Base-by-base conservation (phyloP, 2,797 vertebrate species). In the Liparis tanakae region DNA sequence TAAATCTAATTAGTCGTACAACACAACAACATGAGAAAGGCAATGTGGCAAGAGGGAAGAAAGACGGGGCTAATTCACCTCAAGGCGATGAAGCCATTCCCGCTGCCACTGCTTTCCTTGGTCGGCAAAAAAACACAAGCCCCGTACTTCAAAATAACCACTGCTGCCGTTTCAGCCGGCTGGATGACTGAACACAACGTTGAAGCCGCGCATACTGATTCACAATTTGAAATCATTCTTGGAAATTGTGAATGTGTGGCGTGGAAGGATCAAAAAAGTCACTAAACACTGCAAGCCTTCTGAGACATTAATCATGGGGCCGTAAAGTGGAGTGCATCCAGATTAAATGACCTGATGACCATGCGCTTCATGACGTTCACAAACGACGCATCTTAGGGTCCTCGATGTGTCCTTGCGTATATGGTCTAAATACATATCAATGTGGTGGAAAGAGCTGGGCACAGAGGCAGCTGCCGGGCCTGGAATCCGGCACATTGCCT, bases 1-100 rank as follows among this genome's bases (percentile, higher is more conserved):
- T 80, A 87, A 92, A 94, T 93, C 90, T 90, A 94, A 94, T 94
- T 94, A 92, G 91, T 84, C 80, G 79, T 70, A 87, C 84, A 88
- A 86, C 87, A 92, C 74, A 50, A 92, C 90, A 89, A 89, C 84
- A 82, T 86, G 80, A 85, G 75, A 78, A 78, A 88, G 76, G 82
- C 81, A 90, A 88, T 80, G 83, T 80, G 77, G 78, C n/a, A n/a
- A 82, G 81, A 83, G 70, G 65, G 70, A 70, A 62, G 66, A 68
- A 80, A 81, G 57, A 83, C 76, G 36, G 58, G 71, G 81, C 72
- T 87, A 88, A 88, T 91, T 88, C 85, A 88, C 77, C 89, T 88
- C 64, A 65, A 87, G 83, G 89, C 78, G 79, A 89, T 90, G 84
- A 92, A 30, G 88, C 79, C 57, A 65, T 86, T 85, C 59, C 79